Percentiles rank a stretch among this genome's conserved stretches.
phyloP scores from a whole-genome alignment of 1,140 invertebrate genomes.

The Drosophila insularis region DNA sequence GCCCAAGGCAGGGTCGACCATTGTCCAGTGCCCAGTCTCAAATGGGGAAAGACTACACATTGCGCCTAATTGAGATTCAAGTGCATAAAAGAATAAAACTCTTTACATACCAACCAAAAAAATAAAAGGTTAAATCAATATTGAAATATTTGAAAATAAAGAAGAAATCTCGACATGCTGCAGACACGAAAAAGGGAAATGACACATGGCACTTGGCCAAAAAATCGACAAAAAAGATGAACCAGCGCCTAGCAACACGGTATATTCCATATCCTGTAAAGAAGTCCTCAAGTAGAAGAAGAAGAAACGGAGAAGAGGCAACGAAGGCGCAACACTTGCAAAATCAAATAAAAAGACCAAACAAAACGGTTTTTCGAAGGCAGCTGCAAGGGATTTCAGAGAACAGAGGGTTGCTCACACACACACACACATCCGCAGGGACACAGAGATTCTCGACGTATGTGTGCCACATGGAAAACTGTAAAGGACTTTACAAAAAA shows the following conservation, averaged over 20 bases:
- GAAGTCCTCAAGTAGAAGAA: not conserved
- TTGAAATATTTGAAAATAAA: conserved; percentile 24
- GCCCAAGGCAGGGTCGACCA: conserved; percentile 60
- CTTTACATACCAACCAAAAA: conserved; percentile 2
- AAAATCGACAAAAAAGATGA: conserved; percentile 16
- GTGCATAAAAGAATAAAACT: conserved; percentile 35
- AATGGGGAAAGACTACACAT: conserved; percentile 9
- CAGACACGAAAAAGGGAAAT: conserved; percentile 2
- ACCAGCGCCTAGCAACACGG: conserved; percentile 68
- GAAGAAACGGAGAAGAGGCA: not conserved
- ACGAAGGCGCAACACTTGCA: conserved; percentile 66
- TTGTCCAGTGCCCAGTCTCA: conserved; percentile 36
- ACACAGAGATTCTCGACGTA: conserved; percentile 37
- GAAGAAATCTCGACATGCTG: not conserved
- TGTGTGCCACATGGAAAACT: conserved; percentile 75
- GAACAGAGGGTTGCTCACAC: conserved; percentile 63
- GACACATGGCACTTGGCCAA: conserved; percentile 14
- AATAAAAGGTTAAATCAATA: conserved; percentile 62
- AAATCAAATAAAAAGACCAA: conserved; percentile 67
- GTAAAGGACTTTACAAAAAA: conserved; percentile 54
- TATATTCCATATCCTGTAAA: conserved; percentile 16
- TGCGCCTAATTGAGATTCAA: conserved; percentile 73
- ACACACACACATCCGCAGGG: conserved; percentile 15
- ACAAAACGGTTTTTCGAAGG: conserved; percentile 17
- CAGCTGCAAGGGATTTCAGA: conserved; percentile 68